These are phyloP conservation scores for Campylomormyrus tamandua DNA, from an alignment of 2,113 vertebrate species.

Conservation along the genomic window DNA sequence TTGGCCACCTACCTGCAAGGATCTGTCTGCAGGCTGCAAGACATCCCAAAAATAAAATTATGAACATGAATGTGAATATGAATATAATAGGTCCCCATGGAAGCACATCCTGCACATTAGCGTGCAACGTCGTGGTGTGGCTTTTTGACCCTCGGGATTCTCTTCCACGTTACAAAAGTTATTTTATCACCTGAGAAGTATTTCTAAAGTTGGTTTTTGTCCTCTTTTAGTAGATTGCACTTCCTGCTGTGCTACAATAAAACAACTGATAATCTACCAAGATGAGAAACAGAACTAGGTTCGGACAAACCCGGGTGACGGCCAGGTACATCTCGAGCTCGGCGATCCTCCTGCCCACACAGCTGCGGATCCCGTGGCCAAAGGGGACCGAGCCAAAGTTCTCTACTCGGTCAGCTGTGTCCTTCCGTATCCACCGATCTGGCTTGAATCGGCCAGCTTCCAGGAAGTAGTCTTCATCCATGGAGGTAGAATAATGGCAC, in stretches of 20 bases:
- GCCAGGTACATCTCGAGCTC: constrained; percentile 84
- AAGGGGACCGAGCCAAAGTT: constrained; percentile 91
- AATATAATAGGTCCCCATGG: not conserved
- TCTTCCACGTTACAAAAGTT: not conserved
- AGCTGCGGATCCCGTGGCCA: constrained; percentile 83
- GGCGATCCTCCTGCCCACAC: constrained; percentile 78
- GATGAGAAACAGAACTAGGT: not conserved
- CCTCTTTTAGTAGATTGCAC: not conserved
- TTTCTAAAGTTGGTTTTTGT: not conserved
- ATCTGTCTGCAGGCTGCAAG: not conserved
- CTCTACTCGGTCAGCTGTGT: constrained; percentile 68
- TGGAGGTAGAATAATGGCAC: constrained; percentile 83
- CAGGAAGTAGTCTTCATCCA: constrained; percentile 71
- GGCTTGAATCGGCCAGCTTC: constrained; percentile 68
- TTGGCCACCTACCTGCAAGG: not conserved
- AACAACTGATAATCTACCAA: not conserved
- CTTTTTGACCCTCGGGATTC: not conserved
- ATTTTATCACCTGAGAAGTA: not conserved
- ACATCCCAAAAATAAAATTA: not conserved
- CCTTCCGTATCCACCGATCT: constrained; percentile 77
- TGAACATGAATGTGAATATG: not conserved
- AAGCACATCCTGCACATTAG: too few species aligned
- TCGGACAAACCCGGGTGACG: constrained; percentile 63
- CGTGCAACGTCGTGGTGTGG: not conserved
- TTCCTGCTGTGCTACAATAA: not conserved